Evolutionary conservation across 2,113 vertebrate genomes (phyloP), one percentile per base, ranked within the genome.

Genomic region (Speoplatyrhinus poulsoni): DNA sequence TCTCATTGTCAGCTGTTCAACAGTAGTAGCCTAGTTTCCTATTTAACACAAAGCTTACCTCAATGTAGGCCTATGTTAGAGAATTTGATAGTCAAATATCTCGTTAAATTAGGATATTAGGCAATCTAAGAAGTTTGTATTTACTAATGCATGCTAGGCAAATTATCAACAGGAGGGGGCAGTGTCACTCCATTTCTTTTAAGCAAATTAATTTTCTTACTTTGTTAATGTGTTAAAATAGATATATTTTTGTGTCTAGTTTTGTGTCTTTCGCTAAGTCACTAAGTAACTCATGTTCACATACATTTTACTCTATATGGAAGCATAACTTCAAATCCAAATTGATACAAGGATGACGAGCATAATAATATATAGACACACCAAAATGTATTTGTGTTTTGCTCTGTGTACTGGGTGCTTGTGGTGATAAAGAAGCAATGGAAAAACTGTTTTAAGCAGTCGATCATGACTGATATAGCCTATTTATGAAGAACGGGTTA

Each of bases 341-440:
- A 6, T 47, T 49, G 46, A 55, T 53, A 12, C 67, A 67, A 6
- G 12, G 1, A 56, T 60, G 0, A 63, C 53, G 15, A 15, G 9
- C 26, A 2, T 4, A 56, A 59, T 73, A 76, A 59, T 46, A 56
- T 55, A 55, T 56, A 77, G 74, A 15, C 15, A 73, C 1, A 54
- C 41, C 65, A 60, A 65, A 72, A 74, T 75, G 15, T 10, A 70
- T 82, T 73, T 73, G 63, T 60, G 53, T 9, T 74, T 65, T 53
- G 56, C 19, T 36, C 8, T 46, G 17, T 26, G 26, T 26, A 36
- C 66, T 16, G 41, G 46, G 36, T 69, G 61, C 66, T 15, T 57
- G 56, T 26, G 60, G 65, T 60, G 57, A 64, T 13, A 19, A 36
- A 53, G 55, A 64, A 64, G 50, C 55, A 73, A 16, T 66, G 57